Base-by-base conservation (phyloP, 1,140 invertebrate species). In the Dryas iulia region DNA sequence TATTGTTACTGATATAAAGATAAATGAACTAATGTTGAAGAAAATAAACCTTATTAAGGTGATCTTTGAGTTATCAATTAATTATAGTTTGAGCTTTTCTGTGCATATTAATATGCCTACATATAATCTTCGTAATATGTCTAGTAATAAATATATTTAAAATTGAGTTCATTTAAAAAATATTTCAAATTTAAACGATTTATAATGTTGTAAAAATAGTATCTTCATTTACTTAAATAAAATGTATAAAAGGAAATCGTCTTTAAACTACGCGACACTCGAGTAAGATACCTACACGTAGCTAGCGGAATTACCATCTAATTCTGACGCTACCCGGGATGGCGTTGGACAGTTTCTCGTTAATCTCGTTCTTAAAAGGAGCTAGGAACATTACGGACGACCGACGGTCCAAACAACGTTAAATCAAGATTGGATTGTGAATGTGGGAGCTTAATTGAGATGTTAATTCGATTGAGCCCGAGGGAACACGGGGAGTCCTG, bases 281-380 rank as follows among this genome's bases (percentile, higher is more conserved):
- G n/a, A 54, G 11, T 25, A 25, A 54, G 25, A 59, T 59, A 63
- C 56, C 56, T 64, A 61, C 18, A 58, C 35, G 26, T 54, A 59
- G 59, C 56, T 30, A 57, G 52, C 61, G 26, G 53, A 67, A 68
- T 63, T 33, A 58, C 59, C 52, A 57, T 61, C 59, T 66, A 69
- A 66, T 66, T 63, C 64, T 35, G 70, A 75, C 52, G 53, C 53
- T 66, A 66, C 11, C 52, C 47, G 59, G 58, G 69, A 69, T 69
- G 30, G 31, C 58, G 54, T 69, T 61, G 59, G 73, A 75, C 66
- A 72, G 66, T 74, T 73, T 61, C 66, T 71, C 69, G 66, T 75
- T 75, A 66, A 74, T 72, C 63, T 72, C 72, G 61, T 69, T 69
- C 66, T 72, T 72, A 69, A 75, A 75, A 63, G 24, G 61, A 53